Conservation (phyloP, 1,140 invertebrate species). For the Scaptomyza hsui region DNA sequence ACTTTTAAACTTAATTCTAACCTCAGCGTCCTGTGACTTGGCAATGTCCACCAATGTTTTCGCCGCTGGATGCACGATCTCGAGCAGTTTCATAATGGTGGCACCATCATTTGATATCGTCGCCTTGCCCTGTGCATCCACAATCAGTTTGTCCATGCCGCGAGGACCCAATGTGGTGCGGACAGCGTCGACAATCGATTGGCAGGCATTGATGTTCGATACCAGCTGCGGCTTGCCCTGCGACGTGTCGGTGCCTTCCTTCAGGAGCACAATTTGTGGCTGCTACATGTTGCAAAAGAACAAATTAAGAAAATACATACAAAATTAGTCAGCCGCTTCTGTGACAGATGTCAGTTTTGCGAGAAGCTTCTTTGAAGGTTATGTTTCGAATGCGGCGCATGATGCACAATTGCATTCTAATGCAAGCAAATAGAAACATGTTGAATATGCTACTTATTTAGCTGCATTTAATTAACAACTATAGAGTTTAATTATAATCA, state of each 20-base stretch:
- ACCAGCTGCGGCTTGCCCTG: conserved; percentile 98
- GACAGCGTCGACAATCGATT: conserved; percentile 96
- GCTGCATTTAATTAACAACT: not conserved
- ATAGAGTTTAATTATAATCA: conserved; percentile 23
- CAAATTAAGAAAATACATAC: conserved; percentile 51
- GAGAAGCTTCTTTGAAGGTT: conserved; percentile 83
- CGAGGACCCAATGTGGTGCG: conserved; percentile 98
- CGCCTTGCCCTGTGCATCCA: conserved; percentile 93
- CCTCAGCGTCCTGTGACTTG: conserved; percentile 99
- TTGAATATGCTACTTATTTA: not conserved
- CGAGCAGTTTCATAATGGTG: conserved; percentile 98
- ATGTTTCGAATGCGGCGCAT: conserved; percentile 63
- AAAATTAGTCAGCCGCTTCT: conserved; percentile 61
- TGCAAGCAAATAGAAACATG: not conserved
- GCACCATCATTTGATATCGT: conserved; percentile 99
- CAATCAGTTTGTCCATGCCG: conserved; percentile 99
- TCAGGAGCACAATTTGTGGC: conserved; percentile 98
- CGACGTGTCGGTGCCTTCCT: conserved; percentile 98
- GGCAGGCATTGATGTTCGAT: conserved; percentile 99
- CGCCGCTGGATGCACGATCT: conserved; percentile 99
- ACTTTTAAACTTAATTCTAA: conserved; percentile 83
- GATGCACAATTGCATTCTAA: conserved; percentile 25
- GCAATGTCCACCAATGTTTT: conserved; percentile 99
- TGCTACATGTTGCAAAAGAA: too few species aligned
- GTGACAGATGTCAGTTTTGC: conserved; percentile 51